Conservation (phyloP, 2,888 invertebrate genomes). For the Amiota minor region DNA sequence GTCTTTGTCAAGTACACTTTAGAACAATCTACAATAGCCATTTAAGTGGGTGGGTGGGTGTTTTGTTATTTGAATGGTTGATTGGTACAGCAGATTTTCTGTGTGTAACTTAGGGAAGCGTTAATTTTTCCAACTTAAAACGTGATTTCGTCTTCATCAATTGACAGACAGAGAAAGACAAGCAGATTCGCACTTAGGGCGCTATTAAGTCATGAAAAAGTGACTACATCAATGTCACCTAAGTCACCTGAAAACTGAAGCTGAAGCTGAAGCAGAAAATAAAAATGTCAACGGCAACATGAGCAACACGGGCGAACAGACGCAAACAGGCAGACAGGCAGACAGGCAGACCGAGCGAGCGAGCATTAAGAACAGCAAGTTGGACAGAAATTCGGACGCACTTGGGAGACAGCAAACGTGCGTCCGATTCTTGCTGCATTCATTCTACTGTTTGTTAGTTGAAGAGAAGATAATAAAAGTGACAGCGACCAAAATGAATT, state of each 20-base stretch:
- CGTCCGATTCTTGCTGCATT: slow-evolving; percentile 37
- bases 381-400: neutral
- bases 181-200: slow-evolving; percentile 19
- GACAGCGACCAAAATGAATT: slow-evolving; percentile 31
- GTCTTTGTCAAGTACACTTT: neutral
- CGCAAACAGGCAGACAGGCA: neutral
- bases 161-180: slow-evolving; percentile 7
- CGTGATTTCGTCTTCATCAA: neutral
- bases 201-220: slow-evolving; percentile 27
- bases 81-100: neutral
- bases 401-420: slow-evolving; percentile 26
- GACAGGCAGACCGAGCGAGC: neutral
- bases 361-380: slow-evolving; percentile 5
- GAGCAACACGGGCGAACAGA: neutral
- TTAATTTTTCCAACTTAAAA: too few relatives aligned
- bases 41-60: slow-evolving; percentile 1
- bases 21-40: neutral
- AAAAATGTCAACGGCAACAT: slow-evolving; percentile 22
- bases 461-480: slow-evolving; percentile 28
- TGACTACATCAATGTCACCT: slow-evolving; percentile 17
- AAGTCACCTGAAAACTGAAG: neutral
- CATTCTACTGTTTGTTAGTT: slow-evolving; percentile 33
- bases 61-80: neutral
- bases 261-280: slow-evolving; percentile 1
- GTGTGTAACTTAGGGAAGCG: neutral